Percentiles rank a stretch among this genome's conserved stretches.
Conservation (phyloP, 2,797 vertebrate genomes). For the Hippoglossus hippoglossus region DNA sequence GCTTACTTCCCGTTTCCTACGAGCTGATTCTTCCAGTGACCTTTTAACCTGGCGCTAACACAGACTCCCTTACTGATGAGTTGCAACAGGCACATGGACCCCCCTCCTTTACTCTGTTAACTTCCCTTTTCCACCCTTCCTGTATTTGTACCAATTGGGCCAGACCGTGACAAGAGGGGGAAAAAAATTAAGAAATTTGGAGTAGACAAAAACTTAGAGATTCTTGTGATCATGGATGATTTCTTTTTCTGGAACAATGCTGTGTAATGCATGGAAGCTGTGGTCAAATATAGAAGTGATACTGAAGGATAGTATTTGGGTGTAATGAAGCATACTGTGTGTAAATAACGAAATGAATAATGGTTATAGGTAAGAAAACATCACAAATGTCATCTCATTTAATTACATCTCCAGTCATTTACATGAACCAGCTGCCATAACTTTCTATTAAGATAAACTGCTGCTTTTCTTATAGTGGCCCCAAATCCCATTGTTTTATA, state of each 20-base stretch:
- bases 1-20: constrained; percentile 39
- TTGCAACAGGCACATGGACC: constrained; percentile 53
- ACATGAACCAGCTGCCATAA: constrained; percentile 15
- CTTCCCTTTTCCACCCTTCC: constrained; percentile 69
- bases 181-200: constrained; percentile 4
- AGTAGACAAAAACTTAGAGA: too few relatives aligned
- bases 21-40: constrained; percentile 46
- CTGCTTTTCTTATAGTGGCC: constrained; percentile 38
- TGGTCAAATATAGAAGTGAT: background rate
- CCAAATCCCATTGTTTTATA: background rate
- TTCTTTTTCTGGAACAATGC: too few relatives aligned
- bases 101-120: constrained; percentile 68
- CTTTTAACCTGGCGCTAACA: constrained; percentile 76
- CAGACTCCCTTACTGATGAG: constrained; percentile 55
- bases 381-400: constrained; percentile 23
- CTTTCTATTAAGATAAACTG: constrained; percentile 10
- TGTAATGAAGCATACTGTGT: background rate
- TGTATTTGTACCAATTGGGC: constrained; percentile 97
- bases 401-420: constrained; percentile 27
- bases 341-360: background rate
- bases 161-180: constrained; percentile 70
- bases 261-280: constrained; percentile 22
- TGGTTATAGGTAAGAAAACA: constrained; percentile 14
- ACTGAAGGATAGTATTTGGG: background rate
- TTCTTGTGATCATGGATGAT: too few relatives aligned